Evolutionary conservation across 2,797 vertebrate genomes (phyloP).

Genomic region (Ceyx erithaca): DNA sequence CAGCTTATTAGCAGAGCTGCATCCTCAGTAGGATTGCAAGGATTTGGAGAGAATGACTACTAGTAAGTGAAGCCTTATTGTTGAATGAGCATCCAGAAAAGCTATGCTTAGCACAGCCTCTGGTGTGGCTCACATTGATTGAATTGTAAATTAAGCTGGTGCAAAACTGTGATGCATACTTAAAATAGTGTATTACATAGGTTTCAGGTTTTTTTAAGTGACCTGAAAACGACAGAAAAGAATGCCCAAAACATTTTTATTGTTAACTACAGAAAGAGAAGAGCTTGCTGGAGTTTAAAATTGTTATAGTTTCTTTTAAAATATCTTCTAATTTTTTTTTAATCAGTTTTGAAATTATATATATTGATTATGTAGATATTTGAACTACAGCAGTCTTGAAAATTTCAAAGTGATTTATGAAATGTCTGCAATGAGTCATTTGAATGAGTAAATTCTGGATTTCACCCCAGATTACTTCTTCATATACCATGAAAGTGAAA

Average conservation of each 20-base stretch:
- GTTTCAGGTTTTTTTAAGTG: not conserved
- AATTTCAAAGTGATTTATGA: not conserved
- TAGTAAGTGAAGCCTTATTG: constrained; percentile 15
- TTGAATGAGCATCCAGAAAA: constrained; percentile 4
- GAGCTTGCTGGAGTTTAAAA: not conserved
- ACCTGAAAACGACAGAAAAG: not conserved
- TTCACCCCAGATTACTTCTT: not conserved
- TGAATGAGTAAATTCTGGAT: not conserved
- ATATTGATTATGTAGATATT: not conserved
- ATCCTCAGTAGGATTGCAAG: not conserved
- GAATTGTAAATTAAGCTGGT: constrained; percentile 24
- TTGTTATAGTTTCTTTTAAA: not conserved
- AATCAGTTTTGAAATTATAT: not conserved
- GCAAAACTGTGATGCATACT: not conserved
- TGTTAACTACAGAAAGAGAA: not conserved
- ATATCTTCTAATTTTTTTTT: not conserved
- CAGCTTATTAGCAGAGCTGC: constrained; percentile 32
- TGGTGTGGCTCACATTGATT: not conserved
- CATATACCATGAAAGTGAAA: not conserved
- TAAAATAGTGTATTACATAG: not conserved
- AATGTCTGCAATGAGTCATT: not conserved
- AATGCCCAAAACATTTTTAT: not conserved
- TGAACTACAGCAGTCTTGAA: not conserved
- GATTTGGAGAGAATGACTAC: constrained; percentile 25
- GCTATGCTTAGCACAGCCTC: not conserved